phyloP scores from a whole-genome alignment of 2,888 invertebrate genomes.

The Limnephilus auricula region DNA sequence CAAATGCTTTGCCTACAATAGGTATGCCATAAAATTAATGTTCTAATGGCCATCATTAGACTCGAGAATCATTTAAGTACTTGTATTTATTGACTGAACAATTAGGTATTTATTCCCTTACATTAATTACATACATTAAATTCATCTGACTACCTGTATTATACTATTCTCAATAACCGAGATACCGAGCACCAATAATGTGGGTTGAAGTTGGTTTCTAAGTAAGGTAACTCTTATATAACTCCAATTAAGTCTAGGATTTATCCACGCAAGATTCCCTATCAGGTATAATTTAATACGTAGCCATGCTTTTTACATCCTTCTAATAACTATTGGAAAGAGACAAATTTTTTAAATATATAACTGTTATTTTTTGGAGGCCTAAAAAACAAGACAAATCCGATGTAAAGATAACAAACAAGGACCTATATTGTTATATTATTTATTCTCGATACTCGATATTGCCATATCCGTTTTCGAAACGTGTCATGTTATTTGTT shows the following conservation, averaged over 20 bases:
- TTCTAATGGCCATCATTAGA: neutral
- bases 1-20: neutral
- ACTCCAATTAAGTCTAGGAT: slow-evolving; percentile 46
- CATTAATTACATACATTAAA: neutral
- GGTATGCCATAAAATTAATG: neutral
- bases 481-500: slow-evolving; percentile 60
- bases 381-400: slow-evolving; percentile 28
- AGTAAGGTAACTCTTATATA: slow-evolving; percentile 14
- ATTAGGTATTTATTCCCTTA: neutral
- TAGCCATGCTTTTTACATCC: neutral
- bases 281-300: slow-evolving; percentile 47
- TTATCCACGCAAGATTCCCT: slow-evolving; percentile 32
- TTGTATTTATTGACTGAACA: neutral
- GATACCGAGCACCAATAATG: neutral
- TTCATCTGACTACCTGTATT: neutral
- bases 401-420: slow-evolving; percentile 1
- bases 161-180: neutral
- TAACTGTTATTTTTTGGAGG: neutral
- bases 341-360: neutral
- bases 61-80: neutral
- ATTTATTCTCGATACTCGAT: slow-evolving; percentile 37
- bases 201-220: slow-evolving; percentile 3
- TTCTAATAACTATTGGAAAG: neutral
- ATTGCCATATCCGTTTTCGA: slow-evolving; percentile 47
- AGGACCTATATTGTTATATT: neutral